phyloP scores from a whole-genome alignment of 1,140 invertebrate genomes.

The Chironomus tepperi region DNA sequence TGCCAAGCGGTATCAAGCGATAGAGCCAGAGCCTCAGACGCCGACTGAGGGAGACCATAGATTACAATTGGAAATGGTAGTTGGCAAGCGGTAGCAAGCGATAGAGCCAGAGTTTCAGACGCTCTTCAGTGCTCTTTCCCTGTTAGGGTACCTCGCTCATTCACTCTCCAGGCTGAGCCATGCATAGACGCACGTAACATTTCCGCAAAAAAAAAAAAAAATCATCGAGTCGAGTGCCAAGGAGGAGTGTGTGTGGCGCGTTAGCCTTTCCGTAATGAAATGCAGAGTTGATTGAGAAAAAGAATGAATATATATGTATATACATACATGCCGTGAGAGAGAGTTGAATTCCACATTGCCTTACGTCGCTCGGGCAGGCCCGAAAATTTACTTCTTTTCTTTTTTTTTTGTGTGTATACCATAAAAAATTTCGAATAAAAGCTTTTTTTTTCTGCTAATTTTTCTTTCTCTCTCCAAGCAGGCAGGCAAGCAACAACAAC shows the following conservation, averaged over 20 bases:
- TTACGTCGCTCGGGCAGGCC: too few species aligned
- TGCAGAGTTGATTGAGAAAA: not conserved
- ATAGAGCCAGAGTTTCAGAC: too few species aligned
- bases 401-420: not conserved
- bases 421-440: not conserved
- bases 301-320: not conserved
- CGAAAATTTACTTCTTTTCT: too few species aligned
- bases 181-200: conserved; percentile 11
- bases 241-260: not conserved
- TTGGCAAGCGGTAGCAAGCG: too few species aligned
- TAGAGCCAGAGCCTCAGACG: too few species aligned
- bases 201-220: not conserved
- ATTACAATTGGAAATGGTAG: too few species aligned
- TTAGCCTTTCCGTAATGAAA: not conserved
- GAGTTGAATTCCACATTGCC: too few species aligned
- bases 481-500: not conserved
- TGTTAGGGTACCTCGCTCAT: too few species aligned
- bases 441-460: conserved; percentile 1
- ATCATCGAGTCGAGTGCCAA: not conserved
- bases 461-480: conserved; percentile 11
- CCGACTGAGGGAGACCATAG: too few species aligned
- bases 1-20: too few species aligned
- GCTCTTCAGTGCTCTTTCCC: too few species aligned
- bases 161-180: not conserved
- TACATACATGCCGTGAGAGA: too few species aligned